phyloP scores from a whole-genome alignment of 2,113 vertebrate genomes.

The Plecturocebus donacophilus region DNA sequence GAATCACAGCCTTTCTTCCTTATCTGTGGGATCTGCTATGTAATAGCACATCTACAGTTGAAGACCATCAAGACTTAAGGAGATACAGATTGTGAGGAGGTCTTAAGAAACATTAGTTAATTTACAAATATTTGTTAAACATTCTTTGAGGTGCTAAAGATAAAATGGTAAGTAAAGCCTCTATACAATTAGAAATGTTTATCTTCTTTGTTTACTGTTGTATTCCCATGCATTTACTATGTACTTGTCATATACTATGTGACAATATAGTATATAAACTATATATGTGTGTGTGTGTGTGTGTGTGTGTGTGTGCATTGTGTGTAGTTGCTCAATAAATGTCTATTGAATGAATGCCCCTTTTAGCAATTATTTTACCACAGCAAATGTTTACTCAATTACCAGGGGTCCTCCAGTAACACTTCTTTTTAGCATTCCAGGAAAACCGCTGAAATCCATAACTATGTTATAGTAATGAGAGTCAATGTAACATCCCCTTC shows the following conservation, averaged over 20 bases:
- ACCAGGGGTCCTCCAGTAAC: constrained; percentile 32
- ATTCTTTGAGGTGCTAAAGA: not conserved
- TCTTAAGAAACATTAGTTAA: not conserved
- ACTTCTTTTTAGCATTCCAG: not conserved
- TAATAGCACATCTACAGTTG: not conserved
- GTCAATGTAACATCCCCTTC: not conserved
- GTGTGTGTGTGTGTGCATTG: not conserved
- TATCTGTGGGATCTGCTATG: not conserved
- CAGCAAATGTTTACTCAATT: constrained; percentile 10
- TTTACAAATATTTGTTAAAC: constrained; percentile 25
- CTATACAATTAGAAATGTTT: not conserved
- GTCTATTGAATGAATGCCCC: not conserved
- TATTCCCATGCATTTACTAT: not conserved
- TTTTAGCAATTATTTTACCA: constrained; percentile 35
- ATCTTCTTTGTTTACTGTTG: not conserved
- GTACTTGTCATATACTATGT: not conserved
- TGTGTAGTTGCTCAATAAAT: constrained; percentile 25
- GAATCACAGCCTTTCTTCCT: not conserved
- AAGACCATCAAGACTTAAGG: not conserved
- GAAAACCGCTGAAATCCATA: not conserved
- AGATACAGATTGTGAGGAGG: not conserved
- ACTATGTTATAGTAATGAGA: not conserved
- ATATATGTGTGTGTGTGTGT: not conserved
- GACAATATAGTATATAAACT: too few species aligned
- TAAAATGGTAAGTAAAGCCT: constrained; percentile 16